Base-by-base conservation (phyloP, 2,113 vertebrate genomes). In the Probosciger aterrimus region DNA sequence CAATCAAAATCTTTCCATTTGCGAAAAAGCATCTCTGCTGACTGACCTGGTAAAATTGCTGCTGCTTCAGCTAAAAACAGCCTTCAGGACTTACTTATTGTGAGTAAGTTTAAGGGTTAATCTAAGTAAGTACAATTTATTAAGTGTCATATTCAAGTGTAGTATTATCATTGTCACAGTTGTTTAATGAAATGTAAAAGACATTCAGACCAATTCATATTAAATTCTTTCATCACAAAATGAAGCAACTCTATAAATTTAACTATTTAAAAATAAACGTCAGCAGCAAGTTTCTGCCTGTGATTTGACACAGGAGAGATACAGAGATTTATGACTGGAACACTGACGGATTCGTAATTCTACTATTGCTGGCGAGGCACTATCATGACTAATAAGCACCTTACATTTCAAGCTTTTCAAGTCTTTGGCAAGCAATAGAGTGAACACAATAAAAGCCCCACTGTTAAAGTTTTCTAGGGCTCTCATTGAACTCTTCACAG, bases 391-490 rank as follows among this genome's bases (percentile, higher is more conserved):
- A 92, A 90, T 33, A 73, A 84, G 71, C 84, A 93, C 91, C 89
- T 95, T 88, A 75, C n/a, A 49, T 77, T 91, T 85, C 82, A 88
- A 79, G 81, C 87, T 88, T 65, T 83, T 78, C 75, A 52, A 65
- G 44, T 7, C 49, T 67, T 18, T 94, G 94, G 87, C 92, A 94
- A 86, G 84, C 62, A 78, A 31, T 1, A 13, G 39, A 73, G 65
- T 3, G 50, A 88, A 52, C 84, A 93, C 80, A 94, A 93, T 91
- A 86, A 96, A 88, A 81, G 86, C 92, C 49, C 92, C 80, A 77
- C 78, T 95, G 86, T 94, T 83, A 55, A 55, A 49, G 60, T 69
- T 93, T 71, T 96, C 73, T 41, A 47, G 73, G 52, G 60, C 74
- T 91, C 76, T 69, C 86, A 91, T 0, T 77, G 70, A 85, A 73